Percentiles rank a stretch among this genome's conserved stretches.
Evolutionary conservation across 2,797 vertebrate species (phyloP).

Genomic region (Taeniopygia guttata): DNA sequence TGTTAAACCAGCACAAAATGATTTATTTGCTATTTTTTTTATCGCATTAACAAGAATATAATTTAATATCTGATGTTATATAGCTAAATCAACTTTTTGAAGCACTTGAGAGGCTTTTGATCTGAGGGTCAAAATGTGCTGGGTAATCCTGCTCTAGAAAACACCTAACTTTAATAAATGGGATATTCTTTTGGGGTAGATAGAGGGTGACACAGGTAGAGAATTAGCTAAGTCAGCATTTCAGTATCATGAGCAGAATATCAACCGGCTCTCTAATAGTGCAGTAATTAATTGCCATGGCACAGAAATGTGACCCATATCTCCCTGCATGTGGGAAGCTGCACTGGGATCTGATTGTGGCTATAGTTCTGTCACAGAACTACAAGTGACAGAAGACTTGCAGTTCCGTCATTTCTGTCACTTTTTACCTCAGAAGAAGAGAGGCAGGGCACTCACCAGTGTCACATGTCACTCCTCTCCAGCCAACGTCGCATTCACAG

Average conservation of each 20-base stretch:
- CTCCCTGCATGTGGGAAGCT: background rate
- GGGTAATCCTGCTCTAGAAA: background rate
- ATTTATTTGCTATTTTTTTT: background rate
- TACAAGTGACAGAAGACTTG: background rate
- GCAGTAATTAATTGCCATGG: background rate
- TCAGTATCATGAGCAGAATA: background rate
- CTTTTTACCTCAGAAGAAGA: background rate
- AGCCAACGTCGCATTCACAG: constrained; percentile 86
- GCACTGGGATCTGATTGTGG: background rate
- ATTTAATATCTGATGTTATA: background rate
- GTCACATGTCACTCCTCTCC: constrained; percentile 86
- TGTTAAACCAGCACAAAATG: background rate
- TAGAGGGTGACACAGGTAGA: background rate
- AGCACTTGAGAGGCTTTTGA: background rate
- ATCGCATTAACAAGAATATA: background rate
- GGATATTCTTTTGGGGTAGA: background rate
- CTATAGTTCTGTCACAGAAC: background rate
- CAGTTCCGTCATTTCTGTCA: background rate
- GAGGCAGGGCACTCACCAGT: constrained; percentile 51
- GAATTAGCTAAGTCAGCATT: background rate
- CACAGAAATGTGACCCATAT: accelerated
- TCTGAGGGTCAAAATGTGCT: background rate
- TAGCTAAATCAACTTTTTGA: background rate
- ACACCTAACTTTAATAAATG: background rate
- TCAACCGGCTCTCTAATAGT: background rate